These are phyloP conservation scores for Indicator maculatus DNA, from an alignment of 2,113 vertebrate species.

Conservation along the genomic window DNA sequence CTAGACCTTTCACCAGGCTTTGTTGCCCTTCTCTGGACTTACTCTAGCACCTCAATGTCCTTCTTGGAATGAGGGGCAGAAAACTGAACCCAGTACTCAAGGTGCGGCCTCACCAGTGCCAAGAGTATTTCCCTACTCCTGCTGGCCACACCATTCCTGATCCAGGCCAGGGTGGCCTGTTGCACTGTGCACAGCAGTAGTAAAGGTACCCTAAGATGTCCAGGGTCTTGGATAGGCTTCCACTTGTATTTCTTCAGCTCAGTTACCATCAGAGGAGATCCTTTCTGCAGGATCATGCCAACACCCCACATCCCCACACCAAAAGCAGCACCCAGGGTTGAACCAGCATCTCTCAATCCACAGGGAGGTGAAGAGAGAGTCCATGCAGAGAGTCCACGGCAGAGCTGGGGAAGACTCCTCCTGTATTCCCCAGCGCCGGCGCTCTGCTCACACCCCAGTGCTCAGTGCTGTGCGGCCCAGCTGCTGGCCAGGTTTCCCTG, in stretches of 20 bases:
- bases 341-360: fast-evolving
- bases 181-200: neutral
- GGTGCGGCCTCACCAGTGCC: too few species aligned
- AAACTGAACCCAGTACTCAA: too few species aligned
- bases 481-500: neutral
- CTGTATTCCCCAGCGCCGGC: fast-evolving
- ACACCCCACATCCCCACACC: neutral
- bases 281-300: too few species aligned
- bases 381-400: neutral
- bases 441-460: neutral
- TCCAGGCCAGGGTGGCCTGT: neutral
- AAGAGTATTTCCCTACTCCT: too few species aligned
- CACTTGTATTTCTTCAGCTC: neutral
- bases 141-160: too few species aligned
- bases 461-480: fast-evolving
- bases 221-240: neutral
- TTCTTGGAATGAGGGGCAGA: too few species aligned
- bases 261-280: neutral
- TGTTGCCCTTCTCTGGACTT: too few species aligned
- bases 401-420: neutral
- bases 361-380: neutral
- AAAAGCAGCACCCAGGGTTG: neutral
- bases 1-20: too few species aligned
- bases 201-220: fast-evolving
- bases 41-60: too few species aligned